Base-by-base conservation (phyloP, 1,140 invertebrate genomes). In the Drosophila ficusphila region DNA sequence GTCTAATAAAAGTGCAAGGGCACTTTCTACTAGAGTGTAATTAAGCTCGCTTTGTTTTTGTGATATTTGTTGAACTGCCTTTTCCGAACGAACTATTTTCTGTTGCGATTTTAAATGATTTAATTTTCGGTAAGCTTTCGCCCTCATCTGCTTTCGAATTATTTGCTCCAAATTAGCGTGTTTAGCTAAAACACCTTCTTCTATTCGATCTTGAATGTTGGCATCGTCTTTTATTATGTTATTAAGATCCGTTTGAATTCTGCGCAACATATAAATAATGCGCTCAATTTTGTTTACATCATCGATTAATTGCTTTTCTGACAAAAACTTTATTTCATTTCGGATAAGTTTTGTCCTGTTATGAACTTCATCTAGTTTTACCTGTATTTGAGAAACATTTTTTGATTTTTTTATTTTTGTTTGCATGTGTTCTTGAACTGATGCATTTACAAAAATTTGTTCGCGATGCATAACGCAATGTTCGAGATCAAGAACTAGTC, bases 401-500 rank as follows among this genome's bases (percentile, higher is more conserved):
- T 75, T 90, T 64, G 42, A 73, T 69, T 54, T 92, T 81, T 70
- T 92, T 79, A 70, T 39, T 29, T 89, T 90, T 0, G 44, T 77
- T n/a, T 83, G 72, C 6, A 91, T 91, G 42, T 94, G 94, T 51
- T 95, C 92, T 47, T 93, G 93, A 1, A 93, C 92, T 29, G 93
- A 92, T 2, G 94, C 93, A 54, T 91, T 90, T 19, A 94, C 92
- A 42, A 95, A 92, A 44, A 96, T 95, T 46, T 93, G 92, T 39
- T 96, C 96, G 36, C 96, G 92, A 65, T 95, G 93, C 12, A 93
- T 93, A 9, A 97, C 93, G 75, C 95, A 95, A 75, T 95, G 92
- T 38, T 96, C 95, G 90, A 97, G 92, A 81, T 97, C 96, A 25
- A 94, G 92, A 3, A 96, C 93, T 9, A 97, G 90, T 88, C 95